Percentiles rank a stretch among this genome's conserved stretches.
Evolutionary conservation across 2,113 vertebrate species (phyloP).

Genomic region (Dicrurus megarhynchus): DNA sequence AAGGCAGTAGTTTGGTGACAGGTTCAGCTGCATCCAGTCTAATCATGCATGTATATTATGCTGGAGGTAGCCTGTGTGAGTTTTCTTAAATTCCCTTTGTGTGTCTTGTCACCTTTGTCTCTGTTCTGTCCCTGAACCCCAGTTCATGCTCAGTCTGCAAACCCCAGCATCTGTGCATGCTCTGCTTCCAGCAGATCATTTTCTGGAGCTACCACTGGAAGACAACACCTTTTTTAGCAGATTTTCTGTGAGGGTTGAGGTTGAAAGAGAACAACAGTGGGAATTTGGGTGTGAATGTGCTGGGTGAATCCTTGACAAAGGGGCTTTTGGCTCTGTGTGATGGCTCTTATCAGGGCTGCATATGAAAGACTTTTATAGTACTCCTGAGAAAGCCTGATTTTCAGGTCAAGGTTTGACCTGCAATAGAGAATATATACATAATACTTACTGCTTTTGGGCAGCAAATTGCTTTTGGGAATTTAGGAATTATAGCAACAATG

Average conservation of each 20-base stretch:
- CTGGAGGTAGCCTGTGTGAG: background rate
- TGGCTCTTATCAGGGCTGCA: background rate
- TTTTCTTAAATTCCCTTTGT: background rate
- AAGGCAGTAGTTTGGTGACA: background rate
- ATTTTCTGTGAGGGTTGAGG: background rate
- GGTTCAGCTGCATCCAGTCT: background rate
- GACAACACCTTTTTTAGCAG: background rate
- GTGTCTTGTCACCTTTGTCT: background rate
- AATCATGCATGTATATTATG: background rate
- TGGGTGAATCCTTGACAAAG: background rate
- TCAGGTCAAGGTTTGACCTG: background rate
- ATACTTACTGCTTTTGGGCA: background rate
- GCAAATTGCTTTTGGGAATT: background rate
- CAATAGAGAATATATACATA: background rate
- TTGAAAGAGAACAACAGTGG: background rate
- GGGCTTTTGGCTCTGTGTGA: background rate
- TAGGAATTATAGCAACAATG: background rate
- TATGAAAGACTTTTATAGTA: background rate
- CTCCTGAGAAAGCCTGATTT: background rate
- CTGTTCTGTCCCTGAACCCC: background rate
- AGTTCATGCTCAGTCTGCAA: background rate
- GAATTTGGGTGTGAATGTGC: background rate
- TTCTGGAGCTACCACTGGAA: background rate
- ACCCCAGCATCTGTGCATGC: background rate
- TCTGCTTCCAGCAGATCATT: background rate